Base-by-base conservation (phyloP, 1,140 invertebrate species). In the Scaptomyza pallida region DNA sequence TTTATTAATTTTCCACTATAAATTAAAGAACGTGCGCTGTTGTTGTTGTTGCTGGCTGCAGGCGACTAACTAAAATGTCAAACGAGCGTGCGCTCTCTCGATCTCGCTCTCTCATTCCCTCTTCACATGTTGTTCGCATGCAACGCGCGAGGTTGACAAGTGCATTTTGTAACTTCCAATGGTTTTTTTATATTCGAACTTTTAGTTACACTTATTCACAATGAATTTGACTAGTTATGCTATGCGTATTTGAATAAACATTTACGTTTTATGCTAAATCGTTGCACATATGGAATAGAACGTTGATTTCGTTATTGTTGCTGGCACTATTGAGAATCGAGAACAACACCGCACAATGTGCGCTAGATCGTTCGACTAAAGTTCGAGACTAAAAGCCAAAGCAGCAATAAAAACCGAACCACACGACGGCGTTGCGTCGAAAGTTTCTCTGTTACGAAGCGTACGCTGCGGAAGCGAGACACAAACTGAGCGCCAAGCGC, bases 271-370 rank as follows among this genome's bases (percentile, higher is more conserved):
- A 63, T 60, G 51, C 47, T 72, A 61, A 81, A 77, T 78, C 50
- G 70, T 50, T 85, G 82, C 82, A 81, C 81, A 88, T 88, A 85
- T 88, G 82, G 65, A 73, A 74, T 35, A 21, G 40, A 44, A 65
- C 21, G 16, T 41, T 59, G 21, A 12, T 41, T 9, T 43, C 43
- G 16, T 16, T 48, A 6, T 44, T 61, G 21, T 41, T 12, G 23
- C 47, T 41, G 60, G 55, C 62, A 60, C 47, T 54, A 68, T 68
- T n/a, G n/a, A 62, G 56, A 85, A 85, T 85, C 71, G 60, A 77
- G 80, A 78, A 74, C 73, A 78, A 74, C 73, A 77, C 48, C 48
- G 47, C 30, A 55, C 62, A 35, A 50, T 72, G 51, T 65, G 62
- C 64, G 60, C 72, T 86, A 86, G 82, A 86, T 88, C 78, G 77